These are phyloP conservation scores for Laodelphax striatellus DNA, from an alignment of 1,140 invertebrate species.

Conservation along the genomic window DNA sequence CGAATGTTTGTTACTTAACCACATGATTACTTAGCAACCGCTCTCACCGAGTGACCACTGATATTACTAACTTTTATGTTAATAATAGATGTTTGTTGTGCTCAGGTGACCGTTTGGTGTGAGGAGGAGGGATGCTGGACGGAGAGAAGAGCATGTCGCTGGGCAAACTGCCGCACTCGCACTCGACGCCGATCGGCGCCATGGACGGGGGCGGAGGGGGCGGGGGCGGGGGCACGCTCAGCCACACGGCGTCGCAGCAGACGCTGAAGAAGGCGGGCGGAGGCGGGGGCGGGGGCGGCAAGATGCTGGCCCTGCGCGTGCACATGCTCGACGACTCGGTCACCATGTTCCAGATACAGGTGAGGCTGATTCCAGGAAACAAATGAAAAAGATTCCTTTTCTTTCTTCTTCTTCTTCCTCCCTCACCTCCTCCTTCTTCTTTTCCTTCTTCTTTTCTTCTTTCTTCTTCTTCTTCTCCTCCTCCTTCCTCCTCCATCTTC, in stretches of 20 bases:
- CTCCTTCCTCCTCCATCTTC: no score
- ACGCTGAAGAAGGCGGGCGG: conserved; percentile 26
- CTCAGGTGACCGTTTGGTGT: background rate
- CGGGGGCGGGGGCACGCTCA: conserved; percentile 17
- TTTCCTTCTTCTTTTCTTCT: no score
- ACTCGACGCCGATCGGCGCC: conserved; percentile 69
- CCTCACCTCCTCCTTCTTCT: no score
- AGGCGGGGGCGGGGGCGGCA: conserved; percentile 41
- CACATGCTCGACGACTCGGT: conserved; percentile 80
- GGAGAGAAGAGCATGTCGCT: conserved; percentile 18
- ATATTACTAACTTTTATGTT: no score
- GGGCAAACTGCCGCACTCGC: conserved; percentile 56
- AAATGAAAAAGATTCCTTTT: no score
- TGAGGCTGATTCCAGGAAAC: no score
- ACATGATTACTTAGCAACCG: no score
- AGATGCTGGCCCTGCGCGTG: conserved; percentile 74
- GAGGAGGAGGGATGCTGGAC: background rate
- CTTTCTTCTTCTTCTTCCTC: no score
- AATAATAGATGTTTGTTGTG: background rate
- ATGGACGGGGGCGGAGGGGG: conserved; percentile 41
- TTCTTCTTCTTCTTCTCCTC: no score
- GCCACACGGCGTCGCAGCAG: conserved; percentile 4
- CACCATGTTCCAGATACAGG: conserved; percentile 86
- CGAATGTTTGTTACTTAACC: no score
- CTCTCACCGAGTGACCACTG: no score